phyloP scores from a whole-genome alignment of 2,797 vertebrate genomes.

The Sciurus vulgaris region DNA sequence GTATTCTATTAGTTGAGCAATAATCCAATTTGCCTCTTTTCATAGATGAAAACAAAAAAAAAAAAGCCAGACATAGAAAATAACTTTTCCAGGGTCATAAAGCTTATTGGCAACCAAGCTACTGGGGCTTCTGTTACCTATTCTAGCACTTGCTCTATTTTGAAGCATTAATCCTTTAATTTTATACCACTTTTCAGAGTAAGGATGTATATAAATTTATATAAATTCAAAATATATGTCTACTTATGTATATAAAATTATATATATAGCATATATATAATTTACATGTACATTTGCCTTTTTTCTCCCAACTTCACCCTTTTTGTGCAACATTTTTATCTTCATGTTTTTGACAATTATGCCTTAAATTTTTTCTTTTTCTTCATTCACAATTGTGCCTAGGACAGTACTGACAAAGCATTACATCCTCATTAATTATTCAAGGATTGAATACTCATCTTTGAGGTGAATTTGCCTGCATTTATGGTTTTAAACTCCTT shows the following conservation, averaged over 20 bases:
- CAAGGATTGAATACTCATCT: constrained; percentile 56
- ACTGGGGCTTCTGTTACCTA: not conserved
- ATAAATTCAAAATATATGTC: not conserved
- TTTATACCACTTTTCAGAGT: constrained; percentile 9
- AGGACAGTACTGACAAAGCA: constrained; percentile 1
- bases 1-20: not conserved
- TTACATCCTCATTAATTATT: constrained; percentile 49
- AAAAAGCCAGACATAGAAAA: not conserved
- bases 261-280: not conserved
- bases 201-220: not conserved
- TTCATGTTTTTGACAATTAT: constrained; percentile 55
- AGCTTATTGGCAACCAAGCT: not conserved
- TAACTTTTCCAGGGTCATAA: not conserved
- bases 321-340: not conserved
- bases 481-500: constrained; percentile 54
- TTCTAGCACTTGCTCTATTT: not conserved
- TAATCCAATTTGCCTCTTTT: not conserved
- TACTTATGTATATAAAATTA: not conserved
- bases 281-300: not conserved
- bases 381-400: constrained; percentile 23
- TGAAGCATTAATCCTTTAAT: not conserved
- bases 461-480: constrained; percentile 49
- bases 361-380: not conserved
- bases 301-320: not conserved
- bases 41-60: constrained; percentile 23